Base-by-base conservation (phyloP, 2,113 vertebrate species). In the Anseranas semipalmata region DNA sequence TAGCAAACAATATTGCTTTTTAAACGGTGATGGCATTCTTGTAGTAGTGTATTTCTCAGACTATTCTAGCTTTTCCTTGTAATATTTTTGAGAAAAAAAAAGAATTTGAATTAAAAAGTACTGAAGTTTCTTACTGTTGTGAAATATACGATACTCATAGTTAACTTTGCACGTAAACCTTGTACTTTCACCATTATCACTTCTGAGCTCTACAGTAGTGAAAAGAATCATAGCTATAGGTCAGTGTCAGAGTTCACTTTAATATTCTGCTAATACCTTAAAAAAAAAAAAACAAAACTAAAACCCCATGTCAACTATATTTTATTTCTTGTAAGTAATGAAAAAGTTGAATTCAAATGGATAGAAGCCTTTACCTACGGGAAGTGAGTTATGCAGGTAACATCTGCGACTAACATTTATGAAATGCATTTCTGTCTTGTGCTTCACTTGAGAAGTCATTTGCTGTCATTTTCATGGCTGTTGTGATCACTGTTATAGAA, bases 401-500 rank as follows among this genome's bases (percentile, higher is more conserved):
- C 46, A 53, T 39, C 77, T 27, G 35, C 56, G 41, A 68, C 1
- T 9, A 90, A 84, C 35, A 50, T 33, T 81, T 84, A 59, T 65
- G 11, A 87, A 93, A 37, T 72, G 4, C 58, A 83, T 60, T 83
- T 74, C 35, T 83, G 20, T 67, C 63, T 88, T 79, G 24, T n/a
- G 30, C 67, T 73, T 90, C 35, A 93, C 43, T 72, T 88, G 33
- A 89, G 83, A 75, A 87, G 46, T 68, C 39, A 79, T 46, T 92
- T 96, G 13, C 94, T 95, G 84, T 94, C 93, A 87, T 96, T 67
- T 94, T 75, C 52, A 33, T 55, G 48, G 58, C 48, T 94, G 77
- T 73, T 95, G 66, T 95, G 80, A 96, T 96, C 80, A 66, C 60
- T 94, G 32, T 37, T 89, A 76, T 15, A 70, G 71, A 66, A 87